Conservation (phyloP, 2,797 vertebrate species). For the Cheirogaleus major region DNA sequence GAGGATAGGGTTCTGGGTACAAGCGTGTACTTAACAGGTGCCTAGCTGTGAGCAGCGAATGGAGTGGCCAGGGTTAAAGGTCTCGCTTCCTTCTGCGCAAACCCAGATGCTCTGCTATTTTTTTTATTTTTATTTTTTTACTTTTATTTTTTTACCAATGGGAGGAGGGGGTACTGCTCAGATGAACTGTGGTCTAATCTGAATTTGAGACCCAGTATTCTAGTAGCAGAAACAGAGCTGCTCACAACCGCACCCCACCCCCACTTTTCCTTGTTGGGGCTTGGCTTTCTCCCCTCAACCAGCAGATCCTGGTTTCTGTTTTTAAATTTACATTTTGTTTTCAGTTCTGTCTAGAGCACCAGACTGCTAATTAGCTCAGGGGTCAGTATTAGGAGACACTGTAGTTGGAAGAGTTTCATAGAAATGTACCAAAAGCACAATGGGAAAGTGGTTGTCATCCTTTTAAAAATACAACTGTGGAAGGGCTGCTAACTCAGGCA, state of each 20-base stretch:
- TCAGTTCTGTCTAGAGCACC: conserved; percentile 44
- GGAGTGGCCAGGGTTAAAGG: background rate
- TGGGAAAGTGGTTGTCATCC: background rate
- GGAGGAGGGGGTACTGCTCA: background rate
- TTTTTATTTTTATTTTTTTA: background rate
- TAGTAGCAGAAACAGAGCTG: background rate
- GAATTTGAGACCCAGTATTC: background rate
- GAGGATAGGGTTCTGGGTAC: background rate
- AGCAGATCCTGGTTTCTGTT: conserved; percentile 12
- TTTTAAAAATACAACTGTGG: conserved; percentile 28
- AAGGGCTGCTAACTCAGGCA: background rate
- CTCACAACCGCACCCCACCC: background rate
- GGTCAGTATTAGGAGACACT: conserved; percentile 32
- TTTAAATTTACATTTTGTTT: conserved; percentile 40
- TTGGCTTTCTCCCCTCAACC: background rate
- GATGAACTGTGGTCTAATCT: background rate
- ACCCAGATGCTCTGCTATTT: background rate
- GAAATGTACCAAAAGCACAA: conserved; percentile 15
- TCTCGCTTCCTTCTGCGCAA: background rate
- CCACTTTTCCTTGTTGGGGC: background rate
- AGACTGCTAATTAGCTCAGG: conserved; percentile 53
- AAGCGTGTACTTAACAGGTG: background rate
- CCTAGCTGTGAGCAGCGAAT: background rate
- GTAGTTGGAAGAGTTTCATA: background rate
- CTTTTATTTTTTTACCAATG: background rate